A percentile compares a stretch with the other conserved stretches of the same genome.
Evolutionary conservation across 2,113 vertebrate species (phyloP).

Genomic region (Platichthys stellatus): DNA sequence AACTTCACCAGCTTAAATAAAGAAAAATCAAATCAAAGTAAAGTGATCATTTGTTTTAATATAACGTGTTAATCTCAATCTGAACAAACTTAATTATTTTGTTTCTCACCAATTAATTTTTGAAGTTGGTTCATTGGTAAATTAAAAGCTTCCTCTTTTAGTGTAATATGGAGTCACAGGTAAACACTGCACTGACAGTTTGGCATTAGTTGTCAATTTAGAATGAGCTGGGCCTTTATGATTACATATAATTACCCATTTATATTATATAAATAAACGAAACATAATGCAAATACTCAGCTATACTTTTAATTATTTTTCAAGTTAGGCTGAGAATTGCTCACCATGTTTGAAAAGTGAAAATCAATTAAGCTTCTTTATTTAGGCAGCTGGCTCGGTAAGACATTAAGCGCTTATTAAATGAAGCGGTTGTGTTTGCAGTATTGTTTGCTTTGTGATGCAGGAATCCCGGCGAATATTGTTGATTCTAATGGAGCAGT

Average conservation of each 20-base stretch:
- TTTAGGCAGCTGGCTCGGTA: constrained; percentile 56
- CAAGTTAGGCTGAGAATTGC: constrained; percentile 39
- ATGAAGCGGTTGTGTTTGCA: constrained; percentile 34
- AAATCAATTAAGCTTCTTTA: constrained; percentile 58
- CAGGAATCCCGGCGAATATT: constrained; percentile 29
- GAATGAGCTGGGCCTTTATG: constrained; percentile 4
- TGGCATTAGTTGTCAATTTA: background rate
- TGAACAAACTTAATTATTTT: too few relatives aligned
- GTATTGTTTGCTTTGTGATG: constrained; percentile 44
- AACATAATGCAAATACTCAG: constrained; percentile 23
- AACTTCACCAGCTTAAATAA: too few relatives aligned
- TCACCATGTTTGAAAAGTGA: constrained; percentile 35
- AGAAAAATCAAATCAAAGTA: too few relatives aligned
- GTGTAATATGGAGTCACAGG: too few relatives aligned
- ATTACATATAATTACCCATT: constrained; percentile 1
- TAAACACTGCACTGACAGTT: background rate
- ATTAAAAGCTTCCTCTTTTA: too few relatives aligned
- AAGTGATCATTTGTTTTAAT: too few relatives aligned
- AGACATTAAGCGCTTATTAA: constrained; percentile 34
- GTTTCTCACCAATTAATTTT: too few relatives aligned
- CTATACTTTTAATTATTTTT: constrained; percentile 41
- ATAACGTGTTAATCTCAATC: too few relatives aligned
- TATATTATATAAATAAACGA: constrained; percentile 12
- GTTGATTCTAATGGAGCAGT: constrained; percentile 40
- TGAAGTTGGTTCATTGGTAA: too few relatives aligned